These are phyloP conservation scores for Eubasilissa splendida DNA, from an alignment of 2,888 invertebrate genomes.

Conservation along the genomic window DNA sequence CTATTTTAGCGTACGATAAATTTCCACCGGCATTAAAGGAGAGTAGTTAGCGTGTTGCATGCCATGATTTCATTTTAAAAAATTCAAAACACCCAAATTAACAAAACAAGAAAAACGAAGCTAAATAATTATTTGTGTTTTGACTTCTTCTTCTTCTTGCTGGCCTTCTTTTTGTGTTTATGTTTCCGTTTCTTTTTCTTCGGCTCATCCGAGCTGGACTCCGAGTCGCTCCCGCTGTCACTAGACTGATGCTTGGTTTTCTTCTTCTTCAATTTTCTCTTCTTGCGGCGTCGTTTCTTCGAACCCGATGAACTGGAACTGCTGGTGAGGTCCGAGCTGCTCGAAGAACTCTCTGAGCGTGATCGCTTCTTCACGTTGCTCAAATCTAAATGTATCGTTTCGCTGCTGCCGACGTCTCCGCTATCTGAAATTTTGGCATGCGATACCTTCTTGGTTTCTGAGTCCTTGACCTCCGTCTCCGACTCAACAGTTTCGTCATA, in stretches of 20 bases:
- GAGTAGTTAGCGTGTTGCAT: no score
- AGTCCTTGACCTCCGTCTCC: constrained; percentile 77
- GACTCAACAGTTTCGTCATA: constrained; percentile 78
- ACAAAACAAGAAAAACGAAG: neutral
- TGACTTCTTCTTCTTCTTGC: constrained; percentile 83
- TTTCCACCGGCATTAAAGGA: no score
- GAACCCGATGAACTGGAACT: constrained; percentile 69
- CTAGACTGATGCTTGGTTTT: constrained; percentile 76
- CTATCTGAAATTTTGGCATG: constrained; percentile 64
- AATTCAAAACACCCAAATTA: neutral
- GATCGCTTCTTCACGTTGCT: constrained; percentile 71
- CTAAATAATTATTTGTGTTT: constrained; percentile 64
- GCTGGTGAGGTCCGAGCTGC: constrained; percentile 68
- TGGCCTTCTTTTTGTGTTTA: constrained; percentile 79
- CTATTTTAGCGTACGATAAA: no score
- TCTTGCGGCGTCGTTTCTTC: constrained; percentile 72
- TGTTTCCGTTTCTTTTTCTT: constrained; percentile 80
- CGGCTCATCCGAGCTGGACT: constrained; percentile 77
- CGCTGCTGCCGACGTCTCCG: constrained; percentile 62
- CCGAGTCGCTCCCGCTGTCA: constrained; percentile 77
- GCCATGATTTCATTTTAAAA: no score
- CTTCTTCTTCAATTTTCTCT: constrained; percentile 74
- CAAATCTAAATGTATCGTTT: constrained; percentile 70
- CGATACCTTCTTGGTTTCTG: constrained; percentile 63
- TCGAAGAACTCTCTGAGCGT: constrained; percentile 68